Evolutionary conservation across 92 coral and sea anemone genomes (phyloP).

Genomic region (Muricea muricata): DNA sequence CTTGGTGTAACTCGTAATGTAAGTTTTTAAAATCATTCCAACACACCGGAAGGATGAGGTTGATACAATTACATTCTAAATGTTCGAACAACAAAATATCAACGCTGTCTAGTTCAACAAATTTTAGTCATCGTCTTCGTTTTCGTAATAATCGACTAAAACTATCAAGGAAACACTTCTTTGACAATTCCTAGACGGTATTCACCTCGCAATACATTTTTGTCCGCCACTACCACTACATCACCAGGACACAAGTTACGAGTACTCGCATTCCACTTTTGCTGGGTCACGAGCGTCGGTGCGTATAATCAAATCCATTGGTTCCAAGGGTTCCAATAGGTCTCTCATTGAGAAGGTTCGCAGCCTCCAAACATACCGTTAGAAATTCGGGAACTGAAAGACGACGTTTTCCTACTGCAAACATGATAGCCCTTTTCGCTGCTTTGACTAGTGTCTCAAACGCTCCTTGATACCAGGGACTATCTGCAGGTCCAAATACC

Average conservation of each 20-base stretch:
- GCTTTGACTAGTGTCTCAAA: constrained; percentile 70
- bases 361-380: constrained; percentile 66
- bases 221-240: constrained; percentile 54
- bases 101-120: too few species aligned
- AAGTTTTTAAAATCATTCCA: not conserved
- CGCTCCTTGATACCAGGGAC: constrained; percentile 82
- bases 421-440: constrained; percentile 73
- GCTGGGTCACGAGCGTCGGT: constrained; percentile 49
- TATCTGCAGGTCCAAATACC: constrained; percentile 76
- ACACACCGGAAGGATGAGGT: too few species aligned
- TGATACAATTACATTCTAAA: too few species aligned
- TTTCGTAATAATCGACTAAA: too few species aligned
- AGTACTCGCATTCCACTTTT: constrained; percentile 49
- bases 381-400: constrained; percentile 70
- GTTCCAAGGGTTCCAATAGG: constrained; percentile 77
- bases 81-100: not conserved
- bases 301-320: constrained; percentile 74
- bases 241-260: constrained; percentile 45
- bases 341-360: constrained; percentile 73
- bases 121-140: too few species aligned
- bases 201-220: constrained; percentile 52
- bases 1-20: not conserved
- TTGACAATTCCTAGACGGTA: constrained; percentile 47
- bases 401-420: constrained; percentile 70
- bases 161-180: constrained; percentile 59